These are phyloP conservation scores for Camelus bactrianus DNA, from an alignment of 2,113 vertebrate species.

Conservation along the genomic window DNA sequence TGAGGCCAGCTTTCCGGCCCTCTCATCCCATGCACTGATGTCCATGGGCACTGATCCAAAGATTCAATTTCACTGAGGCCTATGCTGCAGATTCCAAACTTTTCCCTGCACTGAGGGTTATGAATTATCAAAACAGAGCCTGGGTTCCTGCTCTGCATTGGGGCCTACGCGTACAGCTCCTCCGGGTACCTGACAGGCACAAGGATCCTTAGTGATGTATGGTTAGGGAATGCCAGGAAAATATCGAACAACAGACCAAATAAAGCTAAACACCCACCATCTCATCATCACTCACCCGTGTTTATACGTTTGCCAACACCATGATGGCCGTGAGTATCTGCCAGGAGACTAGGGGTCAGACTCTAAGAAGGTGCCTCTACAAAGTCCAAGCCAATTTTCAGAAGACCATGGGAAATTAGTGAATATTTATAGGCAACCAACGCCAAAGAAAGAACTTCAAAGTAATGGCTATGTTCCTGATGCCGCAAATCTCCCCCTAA, in stretches of 20 bases:
- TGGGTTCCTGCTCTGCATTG: background rate
- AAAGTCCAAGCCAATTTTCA: background rate
- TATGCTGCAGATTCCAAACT: background rate
- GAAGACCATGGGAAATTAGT: background rate
- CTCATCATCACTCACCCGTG: background rate
- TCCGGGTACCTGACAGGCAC: fast-evolving
- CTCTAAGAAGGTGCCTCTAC: background rate
- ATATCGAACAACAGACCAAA: background rate
- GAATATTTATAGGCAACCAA: background rate
- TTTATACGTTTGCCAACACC: too few species aligned
- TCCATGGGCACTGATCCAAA: background rate
- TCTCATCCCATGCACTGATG: fast-evolving
- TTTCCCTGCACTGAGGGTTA: background rate
- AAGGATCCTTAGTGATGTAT: fast-evolving
- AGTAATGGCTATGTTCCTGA: background rate
- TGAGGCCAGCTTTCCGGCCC: background rate
- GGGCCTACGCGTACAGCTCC: background rate
- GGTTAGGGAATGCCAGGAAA: background rate
- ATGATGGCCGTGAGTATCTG: background rate
- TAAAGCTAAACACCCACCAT: background rate
- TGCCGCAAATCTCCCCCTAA: background rate
- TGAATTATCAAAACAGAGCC: fast-evolving
- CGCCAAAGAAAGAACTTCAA: background rate
- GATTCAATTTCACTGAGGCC: background rate
- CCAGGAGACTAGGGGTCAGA: background rate